Base-by-base conservation (phyloP, 2,113 vertebrate species). In the human (Homo sapiens) region DNA sequence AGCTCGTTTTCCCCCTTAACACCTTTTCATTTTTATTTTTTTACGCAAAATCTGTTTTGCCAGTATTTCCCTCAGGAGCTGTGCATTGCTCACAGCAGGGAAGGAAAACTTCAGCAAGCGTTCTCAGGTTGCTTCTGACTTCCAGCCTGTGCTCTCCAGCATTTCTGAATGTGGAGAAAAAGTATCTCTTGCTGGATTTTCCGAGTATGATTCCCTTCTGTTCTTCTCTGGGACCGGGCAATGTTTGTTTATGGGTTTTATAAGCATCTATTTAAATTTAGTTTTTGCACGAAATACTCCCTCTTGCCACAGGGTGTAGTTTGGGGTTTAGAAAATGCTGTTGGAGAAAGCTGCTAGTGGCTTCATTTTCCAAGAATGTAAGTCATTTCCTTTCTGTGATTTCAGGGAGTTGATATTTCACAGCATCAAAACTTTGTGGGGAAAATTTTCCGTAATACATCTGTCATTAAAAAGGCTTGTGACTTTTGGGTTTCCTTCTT, bases 281-380 rank as follows among this genome's bases (percentile, higher is more conserved):
- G 82, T 90, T 97, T 93, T 95, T 94, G 95, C 70, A 72, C 40
- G 73, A 93, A 91, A 90, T 95, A 72, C 89, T 97, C 72, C 70
- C 68, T 57, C 55, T 97, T 97, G 82, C 98, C 97, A 96, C 93
- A 96, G 98, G 97, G 96, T 97, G 97, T 96, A 97, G 70, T 97
- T 97, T 94, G 93, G 76, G 96, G 94, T 93, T 98, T 98, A 98
- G 98, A 98, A 96, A 98, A 95, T 96, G 90, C 87, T 95, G 91
- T 96, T 98, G 97, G 98, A 97, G 98, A 98, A 98, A 98, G 94
- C 98, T 98, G 98, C 98, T 98, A 98, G 97, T 98, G 98, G 98
- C 99, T 99, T 98, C 98, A 98, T 98, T 97, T 95, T 98, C 97
- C 97, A 99, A 99, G 99, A 99, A 99, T 99, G 99, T 98, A 98